Conservation (phyloP, 2,797 vertebrate species). For the Pseudopleuronectes americanus region DNA sequence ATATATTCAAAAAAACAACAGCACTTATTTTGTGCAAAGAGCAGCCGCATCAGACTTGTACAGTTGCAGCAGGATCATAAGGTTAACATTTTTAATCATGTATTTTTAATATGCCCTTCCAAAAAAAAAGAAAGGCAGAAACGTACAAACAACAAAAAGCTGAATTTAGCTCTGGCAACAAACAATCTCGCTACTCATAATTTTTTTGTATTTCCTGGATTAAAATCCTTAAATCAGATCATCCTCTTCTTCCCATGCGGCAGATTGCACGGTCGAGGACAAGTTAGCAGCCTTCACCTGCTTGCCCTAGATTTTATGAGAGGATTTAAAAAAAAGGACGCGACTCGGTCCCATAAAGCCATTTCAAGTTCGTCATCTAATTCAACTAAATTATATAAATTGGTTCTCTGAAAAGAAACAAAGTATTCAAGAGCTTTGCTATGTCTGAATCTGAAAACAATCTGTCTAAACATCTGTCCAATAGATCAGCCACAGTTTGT, state of each 20-base stretch:
- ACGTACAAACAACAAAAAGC: constrained; percentile 17
- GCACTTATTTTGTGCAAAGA: no score
- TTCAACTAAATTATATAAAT: constrained; percentile 16
- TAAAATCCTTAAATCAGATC: constrained; percentile 62
- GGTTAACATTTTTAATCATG: no score
- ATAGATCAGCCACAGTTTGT: neutral
- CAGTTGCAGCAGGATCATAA: no score
- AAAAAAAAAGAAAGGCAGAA: constrained; percentile 26
- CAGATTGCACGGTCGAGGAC: constrained; percentile 20
- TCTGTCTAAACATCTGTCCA: constrained; percentile 9
- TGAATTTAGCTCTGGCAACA: constrained; percentile 25
- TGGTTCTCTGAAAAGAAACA: neutral
- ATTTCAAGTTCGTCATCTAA: constrained; percentile 29
- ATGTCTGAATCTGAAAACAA: constrained; percentile 10
- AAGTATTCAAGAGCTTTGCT: neutral
- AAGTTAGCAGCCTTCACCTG: constrained; percentile 57
- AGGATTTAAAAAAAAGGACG: constrained; percentile 59
- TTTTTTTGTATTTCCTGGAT: constrained; percentile 42
- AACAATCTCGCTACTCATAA: constrained; percentile 29
- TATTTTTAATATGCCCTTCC: neutral
- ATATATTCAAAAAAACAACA: no score
- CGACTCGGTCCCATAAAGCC: constrained; percentile 16
- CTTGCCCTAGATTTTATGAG: constrained; percentile 60
- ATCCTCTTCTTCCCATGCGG: constrained; percentile 38
- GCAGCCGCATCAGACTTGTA: no score